Evolutionary conservation across 2,888 invertebrate species (phyloP), one percentile per base, ranked within the genome.

Genomic region (Microplitis deprimator): DNA sequence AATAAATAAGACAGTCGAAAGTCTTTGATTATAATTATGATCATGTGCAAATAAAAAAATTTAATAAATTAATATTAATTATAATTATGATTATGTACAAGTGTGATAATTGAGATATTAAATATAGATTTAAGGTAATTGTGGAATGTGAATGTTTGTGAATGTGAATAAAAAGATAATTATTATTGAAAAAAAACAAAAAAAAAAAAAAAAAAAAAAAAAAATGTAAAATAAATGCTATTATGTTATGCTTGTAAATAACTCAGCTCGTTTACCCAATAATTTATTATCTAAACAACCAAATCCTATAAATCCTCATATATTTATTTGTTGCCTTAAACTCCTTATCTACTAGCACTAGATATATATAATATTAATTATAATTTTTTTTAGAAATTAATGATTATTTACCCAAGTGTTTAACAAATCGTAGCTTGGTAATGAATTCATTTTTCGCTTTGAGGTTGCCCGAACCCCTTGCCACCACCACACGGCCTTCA

Each of bases 221-320:
- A 29, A 29, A 68, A 82, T 89, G 89, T 89, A 89, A 89, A 88
- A 89, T 88, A 89, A 89, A 89, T 85, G 86, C 84, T 85, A 86
- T 88, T 50, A 86, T 84, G 85, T 86, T 73, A 88, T 85, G 88
- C 89, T 89, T 88, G 88, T 89, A 89, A 87, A 87, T 81, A 82
- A 78, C 68, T 76, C 73, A 67, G 41, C 50, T 65, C 50, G 65
- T 64, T 67, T 59, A 59, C 41, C 39, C 17, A 40, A 17, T 60
- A 65, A 60, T 67, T 73, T 13, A 20, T 65, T 29, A 65, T 13
- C 65, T 41, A 29, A 40, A 17, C 60, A 77, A 81, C 40, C 72
- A 73, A 74, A 61, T 73, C 60, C 62, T 62, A 41, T 29, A 29
- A 77, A 73, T 72, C 67, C 62, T 68, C 20, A 50, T 68, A 64